Evolutionary conservation across 2,113 vertebrate genomes (phyloP).

Genomic region (Columba livia): DNA sequence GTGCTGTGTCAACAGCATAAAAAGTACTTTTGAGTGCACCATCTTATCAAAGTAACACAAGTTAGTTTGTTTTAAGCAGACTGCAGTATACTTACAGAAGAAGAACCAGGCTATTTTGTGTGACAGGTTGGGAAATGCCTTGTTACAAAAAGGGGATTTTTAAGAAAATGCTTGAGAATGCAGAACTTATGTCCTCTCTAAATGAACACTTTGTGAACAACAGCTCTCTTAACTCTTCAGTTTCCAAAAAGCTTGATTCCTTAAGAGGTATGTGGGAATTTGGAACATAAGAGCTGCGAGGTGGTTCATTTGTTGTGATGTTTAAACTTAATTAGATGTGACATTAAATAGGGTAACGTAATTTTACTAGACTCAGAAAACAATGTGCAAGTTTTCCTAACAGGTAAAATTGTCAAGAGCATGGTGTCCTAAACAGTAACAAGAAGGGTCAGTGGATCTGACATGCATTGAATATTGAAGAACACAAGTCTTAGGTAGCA

Average conservation of each 20-base stretch:
- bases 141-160: neutral
- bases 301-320: neutral
- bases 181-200: neutral
- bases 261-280: neutral
- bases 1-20: neutral
- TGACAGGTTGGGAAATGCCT: neutral
- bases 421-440: neutral
- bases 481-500: neutral
- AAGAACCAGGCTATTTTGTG: neutral
- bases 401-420: neutral
- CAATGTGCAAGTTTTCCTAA: neutral
- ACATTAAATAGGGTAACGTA: neutral
- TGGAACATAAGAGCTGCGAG: neutral
- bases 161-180: neutral
- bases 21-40: neutral
- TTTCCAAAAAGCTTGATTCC: neutral
- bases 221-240: neutral
- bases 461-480: rapidly evolving
- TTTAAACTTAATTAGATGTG: neutral
- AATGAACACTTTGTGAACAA: neutral
- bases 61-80: neutral
- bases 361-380: neutral
- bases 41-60: neutral
- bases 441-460: neutral
- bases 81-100: neutral